Percentiles rank a stretch among this genome's conserved stretches.
Evolutionary conservation across 2,113 vertebrate genomes (phyloP).

Genomic region (Microtus montanus): DNA sequence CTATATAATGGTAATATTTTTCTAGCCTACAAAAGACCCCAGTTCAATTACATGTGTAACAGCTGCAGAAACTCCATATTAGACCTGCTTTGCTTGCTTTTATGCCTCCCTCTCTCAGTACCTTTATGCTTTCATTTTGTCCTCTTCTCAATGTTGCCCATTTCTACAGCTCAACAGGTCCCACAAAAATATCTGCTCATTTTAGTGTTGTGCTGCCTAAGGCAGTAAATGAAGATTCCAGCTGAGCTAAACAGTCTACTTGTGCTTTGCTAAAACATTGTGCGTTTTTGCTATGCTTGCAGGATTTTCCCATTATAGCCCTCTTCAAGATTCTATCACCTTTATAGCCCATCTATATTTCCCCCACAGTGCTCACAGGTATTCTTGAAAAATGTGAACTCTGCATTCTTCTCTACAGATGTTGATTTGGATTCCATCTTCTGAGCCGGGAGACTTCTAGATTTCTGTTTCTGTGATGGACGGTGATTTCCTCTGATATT

Average conservation of each 20-base stretch:
- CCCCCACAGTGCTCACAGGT: background rate
- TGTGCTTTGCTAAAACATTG: constrained; percentile 62
- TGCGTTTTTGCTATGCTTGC: constrained; percentile 59
- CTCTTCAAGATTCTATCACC: constrained; percentile 63
- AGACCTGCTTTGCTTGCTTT: background rate
- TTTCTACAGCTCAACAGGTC: background rate
- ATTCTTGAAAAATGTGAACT: constrained; percentile 32
- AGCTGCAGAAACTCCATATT: background rate
- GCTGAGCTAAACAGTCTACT: constrained; percentile 72
- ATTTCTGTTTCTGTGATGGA: constrained; percentile 51
- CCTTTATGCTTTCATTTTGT: constrained; percentile 31
- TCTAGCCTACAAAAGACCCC: background rate
- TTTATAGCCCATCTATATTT: constrained; percentile 33
- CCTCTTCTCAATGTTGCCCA: background rate
- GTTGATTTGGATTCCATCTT: constrained; percentile 30
- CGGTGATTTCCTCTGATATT: constrained; percentile 53
- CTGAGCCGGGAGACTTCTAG: constrained; percentile 21
- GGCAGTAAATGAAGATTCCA: constrained; percentile 61
- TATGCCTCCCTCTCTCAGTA: background rate
- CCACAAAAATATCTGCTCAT: constrained; percentile 35
- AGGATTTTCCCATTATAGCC: constrained; percentile 62
- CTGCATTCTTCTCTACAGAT: constrained; percentile 50
- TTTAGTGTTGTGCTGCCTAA: constrained; percentile 46
- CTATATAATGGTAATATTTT: background rate
- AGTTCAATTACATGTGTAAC: background rate